Base-by-base conservation (phyloP, 2,797 vertebrate genomes). In the Notolabrus celidotus region DNA sequence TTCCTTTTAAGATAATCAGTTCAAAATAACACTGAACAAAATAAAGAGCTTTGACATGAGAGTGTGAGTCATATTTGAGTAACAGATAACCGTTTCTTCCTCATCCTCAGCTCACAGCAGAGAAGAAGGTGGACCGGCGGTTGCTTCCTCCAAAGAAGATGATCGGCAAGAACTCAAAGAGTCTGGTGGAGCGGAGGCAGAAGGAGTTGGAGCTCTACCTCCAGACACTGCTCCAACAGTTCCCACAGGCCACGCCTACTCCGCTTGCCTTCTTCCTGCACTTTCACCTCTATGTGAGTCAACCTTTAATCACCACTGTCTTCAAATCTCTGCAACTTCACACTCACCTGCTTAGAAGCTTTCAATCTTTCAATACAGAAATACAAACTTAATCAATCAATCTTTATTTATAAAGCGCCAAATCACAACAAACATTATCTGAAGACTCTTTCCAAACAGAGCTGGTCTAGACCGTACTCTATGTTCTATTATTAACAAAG, bases 81-180 rank as follows among this genome's bases (percentile, higher is more conserved):
- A 46, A 7, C 15, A 47, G 47, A 25, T 16, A 0, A 47, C 25
- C 9, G 7, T 47, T 47, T 7, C 4, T 1, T 46, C 20, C 5
- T 46, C 43, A 22, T 6, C 78, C 88, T 45, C 82, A 99, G 98
- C 94, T 99, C 63, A 93, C 95, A 10, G 90, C 92, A 22, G 96
- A 98, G 75, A 97, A 94, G 86, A 97, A 97, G 83, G 95, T 97
- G 49, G 97, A 98, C 84, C 94, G 95, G 70, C 95, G 95, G 68
- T 92, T 99, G 10, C 93, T 99, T 67, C 98, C 98, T 27, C 98
- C 98, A 0, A 99, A 99, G 92, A 99, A 98, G 91, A 97, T 99
- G 10, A 94, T 99, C 74, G 98, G 98, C 29, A 99, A 99, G 90
- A 99, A 99, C 88, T 99, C 98, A 0, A 97, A 94, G 90, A 97